Evolutionary conservation across 2,888 invertebrate genomes (phyloP), one percentile per base, ranked within the genome.

Genomic region (Leptogaster cylindrica): DNA sequence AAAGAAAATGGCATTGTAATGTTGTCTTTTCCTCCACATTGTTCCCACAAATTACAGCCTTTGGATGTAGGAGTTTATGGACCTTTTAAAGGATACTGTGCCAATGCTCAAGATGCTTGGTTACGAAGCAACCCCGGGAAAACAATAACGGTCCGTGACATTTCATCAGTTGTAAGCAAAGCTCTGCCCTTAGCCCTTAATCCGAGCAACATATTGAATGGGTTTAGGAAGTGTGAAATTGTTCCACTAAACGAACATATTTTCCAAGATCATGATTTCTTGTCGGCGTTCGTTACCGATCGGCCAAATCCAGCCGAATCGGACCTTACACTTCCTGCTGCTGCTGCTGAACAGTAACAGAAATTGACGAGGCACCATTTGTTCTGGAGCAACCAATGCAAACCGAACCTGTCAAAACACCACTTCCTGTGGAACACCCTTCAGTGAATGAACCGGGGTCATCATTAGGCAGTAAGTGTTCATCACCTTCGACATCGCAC

Each of bases 11-110:
- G 36, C 6, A 70, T 75, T 6, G 63, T 74, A 12, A 65, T 76
- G 70, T 46, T 74, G 10, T 75, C 74, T 4, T 76, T 74, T 36
- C 75, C 75, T 12, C 75, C 75, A 18, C 75, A 75, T 55, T 74
- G 74, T 44, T 68, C 70, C 46, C 69, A 73, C 31, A 16, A 36
- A 8, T 63, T 74, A 7, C 73, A 75, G 70, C 71, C 72, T 8
- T 68, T 73, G 8, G 74, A 74, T 67, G 71, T 70, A 23, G 66
- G 70, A 2, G 64, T 73, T n/a, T 67, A 69, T 66, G 72, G 70
- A 6, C 73, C 73, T 6, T 73, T 73, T 18, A 72, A 73, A 68
- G 39, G 46, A n/a, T 73, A 69, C 28, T 58, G 25, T 61, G 18
- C 51, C 4, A 68, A 67, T 33, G 58, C 69, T 25, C 67, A 66